Base-by-base conservation (phyloP, 1,140 invertebrate genomes). In the Trichonephila clavipes region DNA sequence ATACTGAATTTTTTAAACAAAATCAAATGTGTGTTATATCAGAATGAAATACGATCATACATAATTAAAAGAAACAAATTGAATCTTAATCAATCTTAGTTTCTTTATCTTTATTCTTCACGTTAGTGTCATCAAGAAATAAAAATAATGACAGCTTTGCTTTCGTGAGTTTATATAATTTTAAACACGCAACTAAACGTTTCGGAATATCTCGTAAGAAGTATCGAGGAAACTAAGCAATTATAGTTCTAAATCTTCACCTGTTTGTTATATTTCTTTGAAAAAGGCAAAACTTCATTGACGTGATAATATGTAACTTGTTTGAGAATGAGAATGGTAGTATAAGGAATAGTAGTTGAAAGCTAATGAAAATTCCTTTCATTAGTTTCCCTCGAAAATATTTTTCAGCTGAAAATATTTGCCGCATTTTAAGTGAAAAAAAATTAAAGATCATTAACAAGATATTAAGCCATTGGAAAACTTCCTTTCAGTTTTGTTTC, bases 391-490 rank as follows among this genome's bases (percentile, higher is more conserved):
- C 34, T 19, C 28, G 5, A 24, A 34, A 77, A 77, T 77, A 18
- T 28, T 40, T 77, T 6, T 77, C 24, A 40, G 18, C 18, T 28
- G 72, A 7, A 77, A 77, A 77, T 77, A 77, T 77, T 40, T 34
- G 2, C 72, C 18, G 34, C 72, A 5, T 77, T 69, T 69, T 40
- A 77, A 77, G 34, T 18, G 5, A 77, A 77, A 77, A 77, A 28
- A 77, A 77, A 77, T 77, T 77, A 77, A 40, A 77, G 72, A 77
- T 77, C 72, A 77, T 77, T 77, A 77, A 77, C 72, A 19, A 77
- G 16, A 34, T 77, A 77, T 34, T 77, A 77, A 77, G 34, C 28
- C 28, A 6, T 34, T 34, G 28, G 72, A 5, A 77, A 77, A 77
- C 34, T 77, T 77, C 72, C 72, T 77, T 77, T 77, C 28, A 34